Percentiles rank a stretch among this genome's conserved stretches.
Conservation (phyloP, 30 jellyfish, hydroid and myxozoan genomes). For the Catostylus mosaicus region DNA sequence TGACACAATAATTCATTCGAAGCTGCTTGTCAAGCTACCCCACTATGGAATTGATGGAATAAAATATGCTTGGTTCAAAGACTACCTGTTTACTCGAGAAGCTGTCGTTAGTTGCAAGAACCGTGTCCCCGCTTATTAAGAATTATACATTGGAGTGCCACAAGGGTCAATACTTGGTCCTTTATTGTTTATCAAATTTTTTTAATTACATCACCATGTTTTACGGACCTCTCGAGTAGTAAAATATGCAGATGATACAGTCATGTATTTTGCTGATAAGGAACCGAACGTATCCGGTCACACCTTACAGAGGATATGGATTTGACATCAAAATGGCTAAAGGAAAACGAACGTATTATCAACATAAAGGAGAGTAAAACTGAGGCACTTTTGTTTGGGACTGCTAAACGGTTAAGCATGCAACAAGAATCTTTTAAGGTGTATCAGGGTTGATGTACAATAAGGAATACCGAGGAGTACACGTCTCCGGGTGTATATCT, state of each 20-base stretch:
- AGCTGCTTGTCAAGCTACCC: constrained; percentile 15
- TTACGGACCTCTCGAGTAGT: constrained; percentile 50
- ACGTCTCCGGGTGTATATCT: constrained; percentile 64
- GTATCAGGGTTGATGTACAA: constrained; percentile 29
- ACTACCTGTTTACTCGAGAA: constrained; percentile 60
- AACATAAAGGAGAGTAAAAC: constrained; percentile 63
- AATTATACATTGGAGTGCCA: constrained; percentile 60
- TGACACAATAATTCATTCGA: constrained; percentile 6
- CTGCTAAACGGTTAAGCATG: constrained; percentile 65
- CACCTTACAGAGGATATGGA: constrained; percentile 62
- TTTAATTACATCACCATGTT: constrained; percentile 32
- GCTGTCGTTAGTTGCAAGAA: constrained; percentile 62
- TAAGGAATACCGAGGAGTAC: constrained; percentile 56
- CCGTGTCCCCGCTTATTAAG: constrained; percentile 53
- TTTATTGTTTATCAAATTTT: constrained; percentile 30
- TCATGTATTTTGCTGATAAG: constrained; percentile 50
- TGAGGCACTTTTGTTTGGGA: constrained; percentile 56
- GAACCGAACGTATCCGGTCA: constrained; percentile 43
- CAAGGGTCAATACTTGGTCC: constrained; percentile 65
- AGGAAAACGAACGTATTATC: constrained; percentile 62
- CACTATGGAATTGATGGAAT: constrained; percentile 54
- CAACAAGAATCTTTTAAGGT: constrained; percentile 44
- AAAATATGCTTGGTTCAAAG: constrained; percentile 68
- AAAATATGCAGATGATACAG: constrained; percentile 61
- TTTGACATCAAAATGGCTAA: constrained; percentile 51